phyloP scores from a whole-genome alignment of 2,113 vertebrate genomes.

The Phylloscopus whistleri region DNA sequence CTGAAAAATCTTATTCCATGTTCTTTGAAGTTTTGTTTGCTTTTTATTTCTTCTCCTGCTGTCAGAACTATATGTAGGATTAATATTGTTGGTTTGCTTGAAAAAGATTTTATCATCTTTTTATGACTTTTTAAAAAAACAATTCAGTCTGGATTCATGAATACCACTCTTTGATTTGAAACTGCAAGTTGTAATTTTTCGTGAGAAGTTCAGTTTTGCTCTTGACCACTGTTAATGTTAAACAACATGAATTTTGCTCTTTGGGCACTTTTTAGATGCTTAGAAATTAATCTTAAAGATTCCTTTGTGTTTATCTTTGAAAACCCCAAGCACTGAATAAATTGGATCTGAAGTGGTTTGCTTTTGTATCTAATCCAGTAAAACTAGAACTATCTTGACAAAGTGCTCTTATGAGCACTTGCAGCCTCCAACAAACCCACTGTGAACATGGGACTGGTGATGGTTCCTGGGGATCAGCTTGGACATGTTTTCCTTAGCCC shows the following conservation, averaged over 20 bases:
- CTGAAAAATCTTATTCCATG: neutral
- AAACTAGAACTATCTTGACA: neutral
- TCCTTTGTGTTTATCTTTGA: neutral
- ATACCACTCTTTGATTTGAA: neutral
- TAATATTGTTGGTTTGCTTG: neutral
- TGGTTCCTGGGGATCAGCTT: neutral
- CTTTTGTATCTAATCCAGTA: neutral
- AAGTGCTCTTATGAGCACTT: neutral
- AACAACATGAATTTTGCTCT: neutral
- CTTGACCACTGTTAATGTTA: neutral
- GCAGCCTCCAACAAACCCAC: neutral
- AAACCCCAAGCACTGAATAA: neutral
- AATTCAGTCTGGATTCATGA: neutral
- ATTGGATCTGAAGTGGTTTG: neutral
- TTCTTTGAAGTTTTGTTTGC: neutral
- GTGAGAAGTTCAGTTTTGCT: neutral
- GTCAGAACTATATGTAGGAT: neutral
- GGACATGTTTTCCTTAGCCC: neutral
- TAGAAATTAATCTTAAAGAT: neutral
- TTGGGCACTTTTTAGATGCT: neutral
- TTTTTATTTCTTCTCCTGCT: slow-evolving; percentile 4
- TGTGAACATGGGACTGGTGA: neutral
- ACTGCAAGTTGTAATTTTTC: neutral
- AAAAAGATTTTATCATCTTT: neutral
- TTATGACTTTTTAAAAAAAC: neutral